A percentile compares a stretch with the other conserved stretches of the same genome.
phyloP scores from a whole-genome alignment of 2,888 invertebrate species.

The Lacanobia oleracea region DNA sequence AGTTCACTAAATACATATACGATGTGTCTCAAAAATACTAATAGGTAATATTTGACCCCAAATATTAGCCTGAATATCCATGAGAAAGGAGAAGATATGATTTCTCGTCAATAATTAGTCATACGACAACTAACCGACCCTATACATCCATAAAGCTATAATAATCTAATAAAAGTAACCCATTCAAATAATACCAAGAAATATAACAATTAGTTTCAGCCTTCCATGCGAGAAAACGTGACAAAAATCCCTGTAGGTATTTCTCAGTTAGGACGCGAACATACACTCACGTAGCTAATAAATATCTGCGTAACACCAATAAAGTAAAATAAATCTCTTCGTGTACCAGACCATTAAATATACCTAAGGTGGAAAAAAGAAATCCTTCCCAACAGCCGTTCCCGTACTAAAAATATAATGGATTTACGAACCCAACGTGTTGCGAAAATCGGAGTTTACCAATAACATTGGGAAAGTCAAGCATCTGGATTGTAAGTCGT shows the following conservation, averaged over 20 bases:
- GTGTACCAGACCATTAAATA: constrained; percentile 44
- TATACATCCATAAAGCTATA: no score
- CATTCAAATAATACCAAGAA: neutral
- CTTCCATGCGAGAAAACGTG: constrained; percentile 20
- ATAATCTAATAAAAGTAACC: neutral
- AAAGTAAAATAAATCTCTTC: constrained; percentile 52
- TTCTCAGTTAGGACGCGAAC: constrained; percentile 26
- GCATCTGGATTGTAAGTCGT: constrained; percentile 39
- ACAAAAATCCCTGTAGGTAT: constrained; percentile 26
- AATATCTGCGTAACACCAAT: constrained; percentile 44
- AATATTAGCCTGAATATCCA: no score
- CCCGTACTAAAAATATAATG: constrained; percentile 57
- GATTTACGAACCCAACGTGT: constrained; percentile 47
- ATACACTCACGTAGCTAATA: constrained; percentile 27
- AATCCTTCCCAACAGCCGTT: constrained; percentile 35
- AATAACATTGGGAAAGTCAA: constrained; percentile 49
- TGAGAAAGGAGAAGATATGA: no score
- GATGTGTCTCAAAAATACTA: no score
- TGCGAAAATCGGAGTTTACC: constrained; percentile 43
- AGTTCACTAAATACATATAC: no score
- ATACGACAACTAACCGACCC: no score
- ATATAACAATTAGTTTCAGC: constrained; percentile 20
- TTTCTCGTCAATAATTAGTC: no score
- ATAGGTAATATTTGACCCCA: no score
- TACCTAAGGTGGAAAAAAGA: constrained; percentile 38